Base-by-base conservation (phyloP, 2,797 vertebrate species). In the Enteromius unitaeniatus region DNA sequence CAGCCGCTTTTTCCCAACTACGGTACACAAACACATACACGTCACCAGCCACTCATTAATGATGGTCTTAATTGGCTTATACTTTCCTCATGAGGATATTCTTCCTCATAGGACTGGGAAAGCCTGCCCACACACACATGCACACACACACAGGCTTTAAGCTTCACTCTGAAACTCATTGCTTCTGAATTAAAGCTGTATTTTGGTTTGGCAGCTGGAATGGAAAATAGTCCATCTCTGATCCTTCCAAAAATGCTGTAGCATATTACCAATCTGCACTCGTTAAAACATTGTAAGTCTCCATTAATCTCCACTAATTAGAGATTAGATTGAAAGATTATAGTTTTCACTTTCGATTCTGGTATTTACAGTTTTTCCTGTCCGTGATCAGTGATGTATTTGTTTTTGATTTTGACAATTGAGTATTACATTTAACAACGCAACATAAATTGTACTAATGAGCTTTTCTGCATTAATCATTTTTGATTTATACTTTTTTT, bases 1-100 rank as follows among this genome's bases (percentile, higher is more conserved):
- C 19, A 98, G 98, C 89, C 96, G 95, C 69, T 99, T 97, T 91
- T 99, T 99, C 85, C 98, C 98, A 87, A 99, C 98, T 47, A 97
- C 89, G 6, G 98, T 99, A 97, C 96, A 93, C 40, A 55, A n/a
- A 28, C 64, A 53, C 60, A 42, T 70, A 79, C 67, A 58, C 40
- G 19, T 60, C 17, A 23, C 17, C 69, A 8, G 17, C 7, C 37
- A n/a, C 65, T 26, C 58, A 23, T 65, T 67, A 76, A 76, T 82
- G 47, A 76, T 47, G 31, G 37, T n/a, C 31, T 37, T 51, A 49
- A 74, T 26, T 55, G 9, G 13, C 26, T 49, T 49, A 23, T 34
- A 37, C 21, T 45, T 4, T 37, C 21, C 28, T 34, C 79, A 49
- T 28, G 51, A 73, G 68, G 68, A 73, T 47, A 42, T 17, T 70